A percentile compares a stretch with the other conserved stretches of the same genome.
phyloP scores from a whole-genome alignment of 2,797 vertebrate species.

The Todus mexicanus region DNA sequence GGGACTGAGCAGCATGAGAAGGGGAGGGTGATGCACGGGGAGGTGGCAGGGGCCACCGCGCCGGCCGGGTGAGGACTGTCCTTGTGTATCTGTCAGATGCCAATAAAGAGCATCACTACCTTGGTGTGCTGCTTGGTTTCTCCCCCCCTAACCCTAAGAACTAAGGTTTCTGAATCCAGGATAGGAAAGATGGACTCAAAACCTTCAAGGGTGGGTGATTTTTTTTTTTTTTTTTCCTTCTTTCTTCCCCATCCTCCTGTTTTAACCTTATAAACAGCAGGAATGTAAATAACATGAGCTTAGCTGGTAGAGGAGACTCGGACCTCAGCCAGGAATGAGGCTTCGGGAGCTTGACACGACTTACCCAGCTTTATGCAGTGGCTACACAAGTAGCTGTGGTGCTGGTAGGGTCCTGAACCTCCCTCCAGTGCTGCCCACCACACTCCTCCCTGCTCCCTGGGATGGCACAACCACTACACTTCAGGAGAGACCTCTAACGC shows the following conservation, averaged over 20 bases:
- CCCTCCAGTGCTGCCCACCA: background rate
- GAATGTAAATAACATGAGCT: background rate
- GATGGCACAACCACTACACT: fast-evolving
- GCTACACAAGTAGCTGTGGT: background rate
- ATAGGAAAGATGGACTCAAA: fast-evolving
- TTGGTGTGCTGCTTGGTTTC: background rate
- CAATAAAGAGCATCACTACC: constrained; percentile 54
- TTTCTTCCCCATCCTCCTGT: background rate
- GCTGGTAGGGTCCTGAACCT: fast-evolving
- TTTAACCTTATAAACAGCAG: background rate
- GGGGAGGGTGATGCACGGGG: background rate
- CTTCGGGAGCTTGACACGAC: fast-evolving
- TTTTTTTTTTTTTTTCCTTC: background rate
- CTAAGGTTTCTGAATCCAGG: fast-evolving
- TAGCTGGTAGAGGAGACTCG: too few relatives aligned
- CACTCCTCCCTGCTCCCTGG: fast-evolving
- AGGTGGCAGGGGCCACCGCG: background rate
- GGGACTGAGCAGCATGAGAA: background rate
- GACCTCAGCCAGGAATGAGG: background rate
- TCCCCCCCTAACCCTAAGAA: background rate
- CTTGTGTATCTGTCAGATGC: constrained; percentile 16
- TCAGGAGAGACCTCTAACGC: fast-evolving
- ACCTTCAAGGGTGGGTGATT: background rate
- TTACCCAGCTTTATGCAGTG: background rate
- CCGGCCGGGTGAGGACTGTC: background rate